These are phyloP conservation scores for Malurus elegans DNA, from an alignment of 2,113 vertebrate genomes.

Conservation along the genomic window DNA sequence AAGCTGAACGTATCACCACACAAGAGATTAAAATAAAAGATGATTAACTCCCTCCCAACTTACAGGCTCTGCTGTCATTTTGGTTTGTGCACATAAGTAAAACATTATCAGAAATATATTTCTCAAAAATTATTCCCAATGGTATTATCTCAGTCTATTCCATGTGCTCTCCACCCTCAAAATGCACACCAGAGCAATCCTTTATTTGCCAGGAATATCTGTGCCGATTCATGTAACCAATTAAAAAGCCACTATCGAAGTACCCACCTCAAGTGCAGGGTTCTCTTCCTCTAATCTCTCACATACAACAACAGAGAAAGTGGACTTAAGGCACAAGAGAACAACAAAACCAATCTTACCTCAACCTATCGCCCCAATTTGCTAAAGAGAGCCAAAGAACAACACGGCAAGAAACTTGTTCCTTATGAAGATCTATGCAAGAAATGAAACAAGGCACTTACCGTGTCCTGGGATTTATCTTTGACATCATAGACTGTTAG, in stretches of 20 bases:
- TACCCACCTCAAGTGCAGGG: not conserved
- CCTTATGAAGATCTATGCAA: not conserved
- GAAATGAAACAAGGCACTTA: conserved; percentile 74
- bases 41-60: not conserved
- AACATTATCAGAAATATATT: not conserved
- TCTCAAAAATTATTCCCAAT: not conserved
- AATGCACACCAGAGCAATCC: not conserved
- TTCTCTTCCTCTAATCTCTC: not conserved
- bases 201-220: not conserved
- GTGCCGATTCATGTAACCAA: not conserved
- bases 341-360: not conserved
- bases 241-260: not conserved
- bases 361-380: not conserved
- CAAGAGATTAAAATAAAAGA: not conserved
- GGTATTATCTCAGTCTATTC: not conserved
- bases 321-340: not conserved
- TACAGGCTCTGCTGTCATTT: not conserved
- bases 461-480: conserved; percentile 88
- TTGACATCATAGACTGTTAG: conserved; percentile 96
- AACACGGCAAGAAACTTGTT: not conserved
- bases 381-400: not conserved
- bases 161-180: not conserved
- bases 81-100: not conserved
- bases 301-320: not conserved
- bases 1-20: not conserved